Conservation (phyloP, 2,113 vertebrate genomes). For the Brachyhypopomus occidentalis region DNA sequence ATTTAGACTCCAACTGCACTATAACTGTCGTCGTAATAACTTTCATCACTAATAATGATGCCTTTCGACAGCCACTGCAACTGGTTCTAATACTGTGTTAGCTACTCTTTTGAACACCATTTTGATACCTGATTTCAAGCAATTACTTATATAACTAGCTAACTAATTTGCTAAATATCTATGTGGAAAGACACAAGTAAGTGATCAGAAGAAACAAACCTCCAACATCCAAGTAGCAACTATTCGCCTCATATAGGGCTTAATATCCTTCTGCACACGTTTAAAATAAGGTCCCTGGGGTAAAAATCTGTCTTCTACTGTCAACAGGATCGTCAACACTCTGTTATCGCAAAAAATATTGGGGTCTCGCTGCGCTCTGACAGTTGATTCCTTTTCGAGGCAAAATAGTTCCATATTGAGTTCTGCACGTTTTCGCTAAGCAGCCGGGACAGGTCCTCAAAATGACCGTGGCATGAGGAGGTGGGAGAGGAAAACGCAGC, state of each 20-base stretch:
- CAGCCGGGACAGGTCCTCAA: conserved; percentile 59
- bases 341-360: conserved; percentile 87
- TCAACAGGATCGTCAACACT: conserved; percentile 88
- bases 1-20: no score
- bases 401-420: conserved; percentile 88
- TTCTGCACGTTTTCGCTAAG: conserved; percentile 41
- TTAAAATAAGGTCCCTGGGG: conserved; percentile 91
- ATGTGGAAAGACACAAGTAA: no score
- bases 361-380: conserved; percentile 84
- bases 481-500: conserved; percentile 48
- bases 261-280: conserved; percentile 90
- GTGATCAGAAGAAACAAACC: conserved; percentile 75
- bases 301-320: conserved; percentile 88
- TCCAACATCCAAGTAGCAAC: conserved; percentile 96
- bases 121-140: no score
- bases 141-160: no score
- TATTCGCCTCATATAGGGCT: conserved; percentile 92
- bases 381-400: conserved; percentile 83
- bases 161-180: neutral
- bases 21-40: no score
- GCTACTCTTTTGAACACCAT: no score
- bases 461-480: conserved; percentile 53
- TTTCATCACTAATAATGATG: no score
- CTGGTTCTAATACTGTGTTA: no score
- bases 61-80: no score